Evolutionary conservation across 2,888 invertebrate genomes (phyloP).

Genomic region (Ashinkailepas kermadecensis): DNA sequence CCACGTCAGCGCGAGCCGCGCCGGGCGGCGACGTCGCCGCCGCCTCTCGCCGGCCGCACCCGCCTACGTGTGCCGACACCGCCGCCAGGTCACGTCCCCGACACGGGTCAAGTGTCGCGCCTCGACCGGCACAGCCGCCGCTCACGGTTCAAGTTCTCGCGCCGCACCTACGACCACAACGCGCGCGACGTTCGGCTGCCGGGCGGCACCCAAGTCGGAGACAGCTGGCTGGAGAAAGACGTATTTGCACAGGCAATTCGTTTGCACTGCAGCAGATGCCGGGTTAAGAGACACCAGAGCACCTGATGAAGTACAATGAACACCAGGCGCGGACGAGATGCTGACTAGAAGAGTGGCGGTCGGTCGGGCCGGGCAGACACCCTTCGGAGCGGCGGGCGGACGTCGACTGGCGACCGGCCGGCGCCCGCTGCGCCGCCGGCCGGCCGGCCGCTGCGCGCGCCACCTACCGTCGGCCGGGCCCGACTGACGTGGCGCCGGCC

Average conservation of each 20-base stretch:
- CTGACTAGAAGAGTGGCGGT: too few relatives aligned
- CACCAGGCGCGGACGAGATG: slow-evolving; percentile 2
- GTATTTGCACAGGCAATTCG: slow-evolving; percentile 11
- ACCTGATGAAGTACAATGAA: slow-evolving; percentile 36
- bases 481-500: not conserved
- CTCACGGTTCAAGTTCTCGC: not conserved
- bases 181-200: too few relatives aligned
- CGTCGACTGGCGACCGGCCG: not conserved
- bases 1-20: not conserved
- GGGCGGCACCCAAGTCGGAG: too few relatives aligned
- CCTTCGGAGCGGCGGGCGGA: not conserved
- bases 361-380: too few relatives aligned
- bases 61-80: not conserved
- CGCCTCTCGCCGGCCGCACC: not conserved
- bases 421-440: not conserved
- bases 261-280: slow-evolving; percentile 35
- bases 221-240: not conserved
- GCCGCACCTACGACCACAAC: too few relatives aligned
- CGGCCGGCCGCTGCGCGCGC: not conserved
- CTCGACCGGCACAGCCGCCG: not conserved
- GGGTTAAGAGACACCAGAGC: slow-evolving; percentile 33
- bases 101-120: not conserved
- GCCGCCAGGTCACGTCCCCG: not conserved
- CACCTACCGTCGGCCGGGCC: not conserved
- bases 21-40: not conserved